Evolutionary conservation across 2,113 vertebrate genomes (phyloP).

Genomic region (Columba livia): DNA sequence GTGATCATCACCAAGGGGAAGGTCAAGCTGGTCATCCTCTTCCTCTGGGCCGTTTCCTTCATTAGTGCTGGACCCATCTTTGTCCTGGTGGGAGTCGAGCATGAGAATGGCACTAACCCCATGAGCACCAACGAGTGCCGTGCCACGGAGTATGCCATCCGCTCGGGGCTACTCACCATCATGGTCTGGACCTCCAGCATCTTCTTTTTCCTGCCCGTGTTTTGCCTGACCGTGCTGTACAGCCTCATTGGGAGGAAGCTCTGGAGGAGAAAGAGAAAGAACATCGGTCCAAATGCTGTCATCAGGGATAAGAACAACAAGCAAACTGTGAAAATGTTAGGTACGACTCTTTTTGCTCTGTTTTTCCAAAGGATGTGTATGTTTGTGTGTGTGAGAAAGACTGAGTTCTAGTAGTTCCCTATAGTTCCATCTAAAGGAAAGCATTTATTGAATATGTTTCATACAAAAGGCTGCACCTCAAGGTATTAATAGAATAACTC

Average conservation of each 20-base stretch:
- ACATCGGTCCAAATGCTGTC: slow-evolving; percentile 79
- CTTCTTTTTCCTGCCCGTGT: slow-evolving; percentile 95
- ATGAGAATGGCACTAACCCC: slow-evolving; percentile 79
- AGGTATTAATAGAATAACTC: background rate
- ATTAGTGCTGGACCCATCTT: slow-evolving; percentile 92
- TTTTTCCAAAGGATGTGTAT: background rate
- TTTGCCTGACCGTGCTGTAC: slow-evolving; percentile 95
- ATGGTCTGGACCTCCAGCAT: slow-evolving; percentile 96
- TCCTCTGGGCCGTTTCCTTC: slow-evolving; percentile 91
- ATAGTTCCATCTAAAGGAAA: background rate
- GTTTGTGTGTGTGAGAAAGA: background rate
- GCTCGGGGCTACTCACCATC: slow-evolving; percentile 90
- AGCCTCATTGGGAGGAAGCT: slow-evolving; percentile 93
- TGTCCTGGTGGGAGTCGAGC: slow-evolving; percentile 92
- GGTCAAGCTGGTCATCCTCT: slow-evolving; percentile 87
- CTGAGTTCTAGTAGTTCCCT: background rate
- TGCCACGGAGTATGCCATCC: slow-evolving; percentile 90
- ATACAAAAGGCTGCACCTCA: background rate
- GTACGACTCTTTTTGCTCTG: slow-evolving; percentile 71
- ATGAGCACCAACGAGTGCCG: slow-evolving; percentile 91
- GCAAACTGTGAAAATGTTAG: slow-evolving; percentile 96
- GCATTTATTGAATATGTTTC: background rate
- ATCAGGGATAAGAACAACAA: slow-evolving; percentile 90
- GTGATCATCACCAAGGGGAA: slow-evolving; percentile 91
- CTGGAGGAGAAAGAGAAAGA: slow-evolving; percentile 85